These are phyloP conservation scores for Phymorhynchus buccinoides DNA, from an alignment of 1,140 invertebrate species.

Conservation along the genomic window DNA sequence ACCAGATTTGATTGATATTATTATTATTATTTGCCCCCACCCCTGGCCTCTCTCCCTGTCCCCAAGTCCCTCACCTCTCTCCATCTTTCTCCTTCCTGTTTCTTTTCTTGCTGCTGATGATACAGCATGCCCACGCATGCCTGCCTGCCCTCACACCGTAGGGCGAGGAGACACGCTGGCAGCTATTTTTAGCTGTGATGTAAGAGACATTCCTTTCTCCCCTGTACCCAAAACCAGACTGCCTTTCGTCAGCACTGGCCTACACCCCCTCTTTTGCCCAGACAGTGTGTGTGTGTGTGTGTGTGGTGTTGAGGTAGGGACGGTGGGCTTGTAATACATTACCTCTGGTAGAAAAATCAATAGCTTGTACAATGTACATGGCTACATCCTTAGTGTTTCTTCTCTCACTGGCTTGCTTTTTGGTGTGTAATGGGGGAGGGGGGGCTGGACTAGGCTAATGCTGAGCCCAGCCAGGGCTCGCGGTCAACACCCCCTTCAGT, in stretches of 20 bases:
- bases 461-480: background rate
- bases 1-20: no score
- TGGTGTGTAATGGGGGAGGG: background rate
- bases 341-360: conserved; percentile 21
- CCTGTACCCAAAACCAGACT: background rate
- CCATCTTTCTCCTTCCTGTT: background rate
- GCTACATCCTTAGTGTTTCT: background rate
- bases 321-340: conserved; percentile 20
- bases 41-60: no score
- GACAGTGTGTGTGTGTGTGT: conserved; percentile 3
- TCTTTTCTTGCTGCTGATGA: background rate
- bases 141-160: background rate
- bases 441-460: background rate
- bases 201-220: conserved; percentile 12
- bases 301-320: background rate
- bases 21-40: no score
- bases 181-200: conserved; percentile 40
- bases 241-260: conserved; percentile 18
- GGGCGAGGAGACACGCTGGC: conserved; percentile 11
- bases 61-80: background rate
- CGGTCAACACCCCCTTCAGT: no score
- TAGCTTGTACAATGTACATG: background rate
- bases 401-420: background rate
- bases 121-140: no score
- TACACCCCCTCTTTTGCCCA: background rate